phyloP scores from a whole-genome alignment of 2,888 invertebrate genomes.

The Unio delphinus region DNA sequence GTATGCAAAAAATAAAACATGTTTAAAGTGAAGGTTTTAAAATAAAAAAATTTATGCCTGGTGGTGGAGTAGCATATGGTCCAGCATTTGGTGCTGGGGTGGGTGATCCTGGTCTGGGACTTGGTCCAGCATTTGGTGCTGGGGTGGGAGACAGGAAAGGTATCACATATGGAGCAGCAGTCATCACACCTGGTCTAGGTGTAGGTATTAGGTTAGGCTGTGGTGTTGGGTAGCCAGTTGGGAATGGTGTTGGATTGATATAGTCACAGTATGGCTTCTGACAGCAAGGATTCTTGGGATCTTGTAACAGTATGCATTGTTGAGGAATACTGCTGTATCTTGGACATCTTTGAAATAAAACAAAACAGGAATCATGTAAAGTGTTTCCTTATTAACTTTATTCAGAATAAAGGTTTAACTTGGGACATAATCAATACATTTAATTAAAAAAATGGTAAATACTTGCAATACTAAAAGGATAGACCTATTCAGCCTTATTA shows the following conservation, averaged over 20 bases:
- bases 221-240: constrained; percentile 38
- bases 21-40: background rate
- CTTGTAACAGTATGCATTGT: constrained; percentile 44
- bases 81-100: constrained; percentile 13
- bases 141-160: constrained; percentile 28
- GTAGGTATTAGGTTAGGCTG: constrained; percentile 26
- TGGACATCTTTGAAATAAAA: constrained; percentile 37
- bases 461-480: too few relatives aligned
- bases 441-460: too few relatives aligned
- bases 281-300: constrained; percentile 51
- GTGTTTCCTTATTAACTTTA: too few relatives aligned
- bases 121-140: constrained; percentile 5
- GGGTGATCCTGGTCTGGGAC: constrained; percentile 21
- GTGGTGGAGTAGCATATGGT: constrained; percentile 3
- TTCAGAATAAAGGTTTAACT: too few relatives aligned
- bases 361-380: background rate
- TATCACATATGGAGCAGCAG: constrained; percentile 29
- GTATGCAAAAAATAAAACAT: too few relatives aligned
- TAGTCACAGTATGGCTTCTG: constrained; percentile 51
- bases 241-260: constrained; percentile 52
- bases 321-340: constrained; percentile 35
- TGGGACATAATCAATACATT: too few relatives aligned
- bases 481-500: too few relatives aligned
- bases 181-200: constrained; percentile 29
- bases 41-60: background rate